phyloP scores from a whole-genome alignment of 2,888 invertebrate genomes.

The Xestia c-nigrum region DNA sequence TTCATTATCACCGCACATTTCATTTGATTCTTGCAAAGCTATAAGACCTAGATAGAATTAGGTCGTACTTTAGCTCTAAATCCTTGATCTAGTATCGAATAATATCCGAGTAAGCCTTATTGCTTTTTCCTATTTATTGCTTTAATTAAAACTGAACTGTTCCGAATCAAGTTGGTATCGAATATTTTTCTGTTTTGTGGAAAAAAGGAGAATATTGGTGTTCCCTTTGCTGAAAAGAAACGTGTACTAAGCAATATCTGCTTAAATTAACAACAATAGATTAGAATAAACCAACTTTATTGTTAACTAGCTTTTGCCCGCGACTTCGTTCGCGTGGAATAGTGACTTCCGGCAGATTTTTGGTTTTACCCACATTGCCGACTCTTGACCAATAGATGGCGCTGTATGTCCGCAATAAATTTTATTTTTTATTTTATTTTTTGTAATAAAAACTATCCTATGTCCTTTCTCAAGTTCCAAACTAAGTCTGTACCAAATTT shows the following conservation, averaged over 20 bases:
- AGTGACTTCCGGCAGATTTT: no score
- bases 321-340: no score
- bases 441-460: no score
- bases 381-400: no score
- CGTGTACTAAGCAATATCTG: neutral
- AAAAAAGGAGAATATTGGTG: neutral
- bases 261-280: no score
- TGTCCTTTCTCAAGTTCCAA: no score
- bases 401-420: no score
- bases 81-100: conserved; percentile 34
- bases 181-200: conserved; percentile 17
- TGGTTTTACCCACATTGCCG: no score
- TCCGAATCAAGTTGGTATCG: neutral
- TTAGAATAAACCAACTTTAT: no score
- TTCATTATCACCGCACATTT: conserved; percentile 11
- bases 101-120: conserved; percentile 24
- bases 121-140: conserved; percentile 34
- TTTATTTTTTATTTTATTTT: no score
- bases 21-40: neutral
- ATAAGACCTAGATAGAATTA: conserved; percentile 7
- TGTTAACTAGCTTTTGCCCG: no score
- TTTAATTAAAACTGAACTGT: conserved; percentile 53
- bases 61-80: conserved; percentile 14
- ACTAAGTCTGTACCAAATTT: no score
- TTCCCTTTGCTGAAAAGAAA: neutral